Base-by-base conservation (phyloP, 2,797 vertebrate species). In the Oryzias sinensis region DNA sequence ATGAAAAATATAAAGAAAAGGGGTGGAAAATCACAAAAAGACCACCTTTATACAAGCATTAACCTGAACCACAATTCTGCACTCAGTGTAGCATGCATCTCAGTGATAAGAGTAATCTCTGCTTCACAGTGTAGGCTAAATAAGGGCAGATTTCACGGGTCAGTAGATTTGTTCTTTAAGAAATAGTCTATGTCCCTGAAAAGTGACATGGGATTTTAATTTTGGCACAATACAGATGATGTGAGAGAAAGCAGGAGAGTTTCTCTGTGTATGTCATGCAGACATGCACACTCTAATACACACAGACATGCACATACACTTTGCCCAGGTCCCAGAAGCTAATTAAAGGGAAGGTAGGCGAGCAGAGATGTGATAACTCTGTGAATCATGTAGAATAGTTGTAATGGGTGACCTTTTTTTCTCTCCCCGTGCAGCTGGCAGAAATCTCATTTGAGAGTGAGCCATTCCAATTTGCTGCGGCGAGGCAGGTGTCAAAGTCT, bases 401-500 rank as follows among this genome's bases (percentile, higher is more conserved):
- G 79, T 87, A 87, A 89, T 88, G 81, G 79, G 81, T 87, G 86
- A 90, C 87, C 81, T 88, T 88, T 84, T 86, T 81, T 80, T 69
- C 79, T 71, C 80, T 77, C 75, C 77, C 72, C 56, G 61, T 76
- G 83, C 72, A 55, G 81, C 71, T 57, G 81, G 80, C 82, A 87
- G 87, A 88, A 88, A 88, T 87, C 89, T 90, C 85, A 86, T 88
- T 88, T 83, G 84, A 87, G 85, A 81, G 86, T 77, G 68, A 89
- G 86, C 75, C 79, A 64, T 87, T 79, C 81, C 87, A 86, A 86
- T 87, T 90, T 89, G 84, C 87, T 63, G 77, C 71, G 57, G 83
- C 75, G 67, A 90, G 85, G 86, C 88, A 90, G 88, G 88, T 91
- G 90, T 89, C 89, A 90, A 87, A 90, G 87, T 91, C 90, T 88